phyloP scores from a whole-genome alignment of 2,797 vertebrate genomes.

The Eulemur albifrons region DNA sequence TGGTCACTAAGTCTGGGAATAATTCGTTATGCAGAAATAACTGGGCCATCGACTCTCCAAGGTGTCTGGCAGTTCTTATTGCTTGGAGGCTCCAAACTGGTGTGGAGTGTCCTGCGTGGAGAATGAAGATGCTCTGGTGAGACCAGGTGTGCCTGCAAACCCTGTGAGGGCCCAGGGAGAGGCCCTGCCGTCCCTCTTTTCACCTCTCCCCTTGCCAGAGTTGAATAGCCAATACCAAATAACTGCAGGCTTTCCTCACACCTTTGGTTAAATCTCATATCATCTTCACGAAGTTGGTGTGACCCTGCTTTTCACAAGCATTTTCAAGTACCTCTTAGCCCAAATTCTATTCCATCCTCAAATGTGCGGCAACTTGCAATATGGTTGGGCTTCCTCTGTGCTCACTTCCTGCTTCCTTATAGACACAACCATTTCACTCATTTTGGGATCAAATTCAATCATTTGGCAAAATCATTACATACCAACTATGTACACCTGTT shows the following conservation, averaged over 20 bases:
- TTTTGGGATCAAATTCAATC: neutral
- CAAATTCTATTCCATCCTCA: neutral
- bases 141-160: too few species aligned
- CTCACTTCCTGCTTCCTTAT: neutral
- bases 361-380: neutral
- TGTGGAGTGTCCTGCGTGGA: neutral
- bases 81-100: neutral
- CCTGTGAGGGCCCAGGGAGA: neutral
- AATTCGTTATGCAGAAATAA: neutral
- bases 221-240: neutral
- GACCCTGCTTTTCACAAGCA: neutral
- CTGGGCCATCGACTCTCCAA: neutral
- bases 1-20: neutral
- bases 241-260: neutral
- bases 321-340: neutral
- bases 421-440: neutral
- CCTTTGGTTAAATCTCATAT: neutral
- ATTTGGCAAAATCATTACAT: neutral
- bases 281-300: neutral
- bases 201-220: neutral
- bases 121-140: neutral
- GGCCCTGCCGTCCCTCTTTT: neutral
- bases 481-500: neutral
- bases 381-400: neutral
- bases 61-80: neutral